Conservation (phyloP, 2,888 invertebrate genomes). For the Cryptus armator region DNA sequence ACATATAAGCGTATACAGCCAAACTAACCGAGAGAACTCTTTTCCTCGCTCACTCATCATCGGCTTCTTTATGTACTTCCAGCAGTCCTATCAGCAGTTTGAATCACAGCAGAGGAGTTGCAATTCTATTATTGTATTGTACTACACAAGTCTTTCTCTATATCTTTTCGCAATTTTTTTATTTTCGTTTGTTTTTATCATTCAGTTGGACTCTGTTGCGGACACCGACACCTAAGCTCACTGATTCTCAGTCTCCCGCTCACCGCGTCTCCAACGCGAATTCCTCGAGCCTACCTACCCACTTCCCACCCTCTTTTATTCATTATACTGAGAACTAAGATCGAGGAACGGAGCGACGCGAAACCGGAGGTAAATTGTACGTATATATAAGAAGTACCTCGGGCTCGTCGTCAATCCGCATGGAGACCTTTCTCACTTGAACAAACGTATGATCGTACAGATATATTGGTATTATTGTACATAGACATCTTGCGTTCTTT, state of each 20-base stretch:
- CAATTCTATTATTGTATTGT: constrained; percentile 55
- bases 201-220: constrained; percentile 24
- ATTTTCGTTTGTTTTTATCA: constrained; percentile 11
- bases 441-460: constrained; percentile 19
- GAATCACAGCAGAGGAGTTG: constrained; percentile 51
- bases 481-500: constrained; percentile 24
- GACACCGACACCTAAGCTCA: constrained; percentile 36
- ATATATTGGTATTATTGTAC: constrained; percentile 19
- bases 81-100: constrained; percentile 16
- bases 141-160: constrained; percentile 37
- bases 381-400: constrained; percentile 13
- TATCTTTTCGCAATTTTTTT: constrained; percentile 18
- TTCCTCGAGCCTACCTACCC: constrained; percentile 70
- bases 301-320: constrained; percentile 73
- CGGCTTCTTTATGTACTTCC: constrained; percentile 42
- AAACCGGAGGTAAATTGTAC: constrained; percentile 50
- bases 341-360: constrained; percentile 19
- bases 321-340: constrained; percentile 58
- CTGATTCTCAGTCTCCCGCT: constrained; percentile 49
- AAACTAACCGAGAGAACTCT: constrained; percentile 8
- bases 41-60: constrained; percentile 38
- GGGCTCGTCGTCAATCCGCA: constrained; percentile 10
- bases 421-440: constrained; percentile 20
- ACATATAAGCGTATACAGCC: constrained; percentile 10
- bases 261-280: constrained; percentile 69